phyloP scores from a whole-genome alignment of 2,888 invertebrate genomes.

The Eudemis profundana region DNA sequence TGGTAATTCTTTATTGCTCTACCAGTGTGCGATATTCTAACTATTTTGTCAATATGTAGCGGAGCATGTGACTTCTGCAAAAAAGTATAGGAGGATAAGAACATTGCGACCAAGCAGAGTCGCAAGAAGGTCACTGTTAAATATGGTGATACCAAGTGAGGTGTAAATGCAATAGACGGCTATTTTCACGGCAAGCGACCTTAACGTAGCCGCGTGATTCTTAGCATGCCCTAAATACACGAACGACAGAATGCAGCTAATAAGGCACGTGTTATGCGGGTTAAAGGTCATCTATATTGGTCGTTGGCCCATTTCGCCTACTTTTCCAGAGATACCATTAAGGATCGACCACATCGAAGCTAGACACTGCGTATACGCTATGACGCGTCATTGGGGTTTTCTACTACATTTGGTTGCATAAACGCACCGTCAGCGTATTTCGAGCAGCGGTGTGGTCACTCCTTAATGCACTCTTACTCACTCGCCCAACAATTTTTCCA shows the following conservation, averaged over 20 bases:
- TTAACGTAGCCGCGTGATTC: not conserved
- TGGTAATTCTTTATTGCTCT: slow-evolving; percentile 14
- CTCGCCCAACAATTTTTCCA: too few species aligned
- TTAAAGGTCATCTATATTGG: slow-evolving; percentile 1
- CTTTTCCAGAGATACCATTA: not conserved
- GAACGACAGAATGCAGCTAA: slow-evolving; percentile 12
- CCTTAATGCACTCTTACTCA: too few species aligned
- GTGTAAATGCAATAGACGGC: slow-evolving; percentile 5
- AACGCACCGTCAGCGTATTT: too few species aligned
- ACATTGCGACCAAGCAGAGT: not conserved
- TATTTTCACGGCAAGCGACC: not conserved
- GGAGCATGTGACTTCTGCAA: slow-evolving; percentile 16
- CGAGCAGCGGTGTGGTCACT: too few species aligned
- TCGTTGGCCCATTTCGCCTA: not conserved
- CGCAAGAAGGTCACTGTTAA: not conserved
- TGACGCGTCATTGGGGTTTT: too few species aligned
- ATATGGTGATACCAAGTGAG: not conserved
- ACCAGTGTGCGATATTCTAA: slow-evolving; percentile 10
- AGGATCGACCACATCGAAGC: not conserved
- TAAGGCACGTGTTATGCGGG: slow-evolving; percentile 5
- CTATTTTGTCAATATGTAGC: slow-evolving; percentile 16
- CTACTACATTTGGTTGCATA: too few species aligned
- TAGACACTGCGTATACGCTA: too few species aligned
- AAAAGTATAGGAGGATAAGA: slow-evolving; percentile 10
- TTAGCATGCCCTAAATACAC: slow-evolving; percentile 3